Conservation (phyloP, 2,888 invertebrate species). For the Thecophora atra region DNA sequence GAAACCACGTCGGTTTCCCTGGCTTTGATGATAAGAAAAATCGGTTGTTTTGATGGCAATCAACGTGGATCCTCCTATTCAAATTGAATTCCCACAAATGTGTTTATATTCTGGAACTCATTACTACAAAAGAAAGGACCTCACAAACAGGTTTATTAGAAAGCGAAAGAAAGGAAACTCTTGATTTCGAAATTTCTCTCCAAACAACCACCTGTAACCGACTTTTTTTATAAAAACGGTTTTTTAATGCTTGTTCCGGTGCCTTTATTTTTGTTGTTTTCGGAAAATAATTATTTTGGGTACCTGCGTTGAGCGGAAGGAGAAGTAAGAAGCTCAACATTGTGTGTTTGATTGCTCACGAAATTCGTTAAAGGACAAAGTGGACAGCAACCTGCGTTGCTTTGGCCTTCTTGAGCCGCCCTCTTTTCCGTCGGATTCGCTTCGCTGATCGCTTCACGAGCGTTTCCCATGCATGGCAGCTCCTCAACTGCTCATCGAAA, state of each 20-base stretch:
- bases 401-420: not conserved
- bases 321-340: no score
- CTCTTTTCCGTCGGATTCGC: not conserved
- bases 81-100: slow-evolving; percentile 5
- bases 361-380: no score
- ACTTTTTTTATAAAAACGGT: slow-evolving; percentile 21
- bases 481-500: not conserved
- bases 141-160: slow-evolving; percentile 47
- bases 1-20: not conserved
- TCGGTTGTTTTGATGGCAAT: not conserved
- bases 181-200: not conserved
- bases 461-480: not conserved
- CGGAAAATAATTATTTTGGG: no score
- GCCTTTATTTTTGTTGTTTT: not conserved
- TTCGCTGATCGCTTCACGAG: not conserved
- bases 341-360: no score
- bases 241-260: slow-evolving; percentile 31
- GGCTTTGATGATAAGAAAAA: not conserved
- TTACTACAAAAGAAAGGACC: slow-evolving; percentile 47
- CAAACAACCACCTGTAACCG: slow-evolving; percentile 34
- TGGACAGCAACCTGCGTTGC: not conserved
- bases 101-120: not conserved
- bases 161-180: not conserved
- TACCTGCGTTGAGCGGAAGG: no score
- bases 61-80: not conserved